Base-by-base conservation (phyloP, 2,797 vertebrate genomes). In the Melanotaenia trifasciata region DNA sequence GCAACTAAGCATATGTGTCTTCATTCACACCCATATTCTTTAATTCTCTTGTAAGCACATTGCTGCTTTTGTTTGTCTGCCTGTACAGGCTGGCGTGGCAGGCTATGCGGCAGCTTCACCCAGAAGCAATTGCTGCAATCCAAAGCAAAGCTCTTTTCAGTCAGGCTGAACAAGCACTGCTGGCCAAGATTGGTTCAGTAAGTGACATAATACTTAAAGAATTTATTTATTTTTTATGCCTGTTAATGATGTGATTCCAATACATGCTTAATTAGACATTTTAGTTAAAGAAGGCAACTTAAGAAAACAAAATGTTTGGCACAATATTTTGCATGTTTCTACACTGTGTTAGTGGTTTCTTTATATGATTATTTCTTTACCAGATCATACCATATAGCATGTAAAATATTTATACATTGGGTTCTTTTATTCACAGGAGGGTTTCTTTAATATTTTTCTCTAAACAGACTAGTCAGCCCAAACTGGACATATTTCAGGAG, bases 111-210 rank as follows among this genome's bases (percentile, higher is more conserved):
- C 97, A 98, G 91, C 95, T 99, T 70, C 98, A 98, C 79, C 98
- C 98, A 1, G 97, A 99, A 86, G 97, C 97, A 65, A 97, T 98
- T 36, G 96, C 97, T 0, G 96, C 97, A 22, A 97, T 97, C 79
- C 97, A 98, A 93, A 98, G 97, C 87, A 98, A 98, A 91, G 96
- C 97, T 35, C 95, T 99, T 1, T 99, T 98, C 85, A 97, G 96
- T 92, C 98, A 97, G 80, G 89, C 95, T 1, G 97, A 99, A 80
- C 97, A 99, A 85, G 95, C 95, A 24, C 92, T 97, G 79, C 90
- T 99, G 32, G 94, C 94, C 78, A 97, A 96, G 86, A 96, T 98
- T 66, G 95, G 95, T 81, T 98, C 97, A 60, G 97, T 98, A 89
- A 93, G 94, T 88, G 40, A 60, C 56, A 40, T 58, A 2, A 12